Conservation (phyloP, 2,797 vertebrate genomes). For the Orientallactaga sibirica region DNA sequence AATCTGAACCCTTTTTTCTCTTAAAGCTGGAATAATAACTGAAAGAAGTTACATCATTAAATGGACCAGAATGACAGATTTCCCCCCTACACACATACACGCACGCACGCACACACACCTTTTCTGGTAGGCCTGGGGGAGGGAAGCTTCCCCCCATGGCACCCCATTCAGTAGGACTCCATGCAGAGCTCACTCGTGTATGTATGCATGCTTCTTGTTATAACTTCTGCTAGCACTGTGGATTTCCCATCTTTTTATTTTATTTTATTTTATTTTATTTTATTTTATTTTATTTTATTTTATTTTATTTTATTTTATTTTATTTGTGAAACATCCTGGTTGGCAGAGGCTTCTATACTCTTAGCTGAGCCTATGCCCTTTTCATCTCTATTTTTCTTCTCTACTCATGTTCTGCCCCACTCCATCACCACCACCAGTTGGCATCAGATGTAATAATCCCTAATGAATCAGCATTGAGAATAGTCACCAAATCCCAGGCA, state of each 20-base stretch:
- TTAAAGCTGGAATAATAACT: slow-evolving; percentile 82
- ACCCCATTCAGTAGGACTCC: slow-evolving; percentile 57
- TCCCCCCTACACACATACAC: not conserved
- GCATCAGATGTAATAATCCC: slow-evolving; percentile 76
- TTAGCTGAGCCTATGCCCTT: slow-evolving; percentile 57
- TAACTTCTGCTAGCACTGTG: slow-evolving; percentile 55
- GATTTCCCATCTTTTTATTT: slow-evolving; percentile 32
- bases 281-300: too few species aligned
- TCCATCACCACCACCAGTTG: slow-evolving; percentile 67
- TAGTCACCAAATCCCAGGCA: slow-evolving; percentile 77
- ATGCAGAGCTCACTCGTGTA: not conserved
- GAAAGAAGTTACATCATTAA: slow-evolving; percentile 78
- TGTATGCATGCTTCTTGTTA: not conserved
- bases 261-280: too few species aligned
- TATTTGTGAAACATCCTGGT: slow-evolving; percentile 38
- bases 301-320: too few species aligned
- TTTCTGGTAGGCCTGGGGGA: slow-evolving; percentile 59
- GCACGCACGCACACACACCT: not conserved
- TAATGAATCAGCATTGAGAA: slow-evolving; percentile 84
- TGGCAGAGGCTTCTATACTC: slow-evolving; percentile 60
- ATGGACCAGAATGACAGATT: slow-evolving; percentile 76
- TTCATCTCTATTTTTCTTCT: slow-evolving; percentile 53
- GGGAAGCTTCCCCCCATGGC: slow-evolving; percentile 66
- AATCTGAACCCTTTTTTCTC: slow-evolving; percentile 78
- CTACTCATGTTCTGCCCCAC: slow-evolving; percentile 39